phyloP scores from a whole-genome alignment of 2,888 invertebrate genomes.

The Ophioninae sp. region DNA sequence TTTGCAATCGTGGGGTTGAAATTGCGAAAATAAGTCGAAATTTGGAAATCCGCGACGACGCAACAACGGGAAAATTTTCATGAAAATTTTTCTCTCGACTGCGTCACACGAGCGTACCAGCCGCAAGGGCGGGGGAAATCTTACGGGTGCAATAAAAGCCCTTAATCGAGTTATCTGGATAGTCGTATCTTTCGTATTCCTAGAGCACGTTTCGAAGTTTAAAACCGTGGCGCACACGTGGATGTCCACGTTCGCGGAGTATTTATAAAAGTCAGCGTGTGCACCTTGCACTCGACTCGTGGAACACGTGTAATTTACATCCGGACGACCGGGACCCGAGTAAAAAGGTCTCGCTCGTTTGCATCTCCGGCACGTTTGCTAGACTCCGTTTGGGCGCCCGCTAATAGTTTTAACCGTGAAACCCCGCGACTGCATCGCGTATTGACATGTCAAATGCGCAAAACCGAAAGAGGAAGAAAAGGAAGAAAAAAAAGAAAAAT shows the following conservation, averaged over 20 bases:
- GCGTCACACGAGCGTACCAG: not conserved
- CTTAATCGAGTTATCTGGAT: conserved; percentile 58
- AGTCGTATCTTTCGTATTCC: conserved; percentile 16
- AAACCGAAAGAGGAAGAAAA: not conserved
- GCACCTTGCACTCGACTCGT: conserved; percentile 42
- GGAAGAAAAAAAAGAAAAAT: conserved; percentile 23
- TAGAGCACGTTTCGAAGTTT: not conserved
- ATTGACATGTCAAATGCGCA: conserved; percentile 38
- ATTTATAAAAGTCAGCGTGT: not conserved
- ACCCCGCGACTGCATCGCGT: conserved; percentile 61
- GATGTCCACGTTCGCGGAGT: not conserved
- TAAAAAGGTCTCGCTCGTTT: conserved; percentile 54
- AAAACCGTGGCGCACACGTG: not conserved
- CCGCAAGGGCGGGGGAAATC: conserved; percentile 43
- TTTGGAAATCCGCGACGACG: not conserved
- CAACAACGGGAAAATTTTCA: not conserved
- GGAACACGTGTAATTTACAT: conserved; percentile 51
- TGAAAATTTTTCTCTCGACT: not conserved
- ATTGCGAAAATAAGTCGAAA: not conserved
- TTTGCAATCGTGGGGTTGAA: not conserved
- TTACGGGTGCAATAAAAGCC: conserved; percentile 60
- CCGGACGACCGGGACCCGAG: conserved; percentile 21
- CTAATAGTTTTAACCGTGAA: conserved; percentile 72
- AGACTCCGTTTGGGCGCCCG: conserved; percentile 15
- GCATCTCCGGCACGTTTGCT: conserved; percentile 53